Evolutionary conservation across 2,888 invertebrate species (phyloP), one percentile per base, ranked within the genome.

Genomic region (Caenorhabditis imperialis): DNA sequence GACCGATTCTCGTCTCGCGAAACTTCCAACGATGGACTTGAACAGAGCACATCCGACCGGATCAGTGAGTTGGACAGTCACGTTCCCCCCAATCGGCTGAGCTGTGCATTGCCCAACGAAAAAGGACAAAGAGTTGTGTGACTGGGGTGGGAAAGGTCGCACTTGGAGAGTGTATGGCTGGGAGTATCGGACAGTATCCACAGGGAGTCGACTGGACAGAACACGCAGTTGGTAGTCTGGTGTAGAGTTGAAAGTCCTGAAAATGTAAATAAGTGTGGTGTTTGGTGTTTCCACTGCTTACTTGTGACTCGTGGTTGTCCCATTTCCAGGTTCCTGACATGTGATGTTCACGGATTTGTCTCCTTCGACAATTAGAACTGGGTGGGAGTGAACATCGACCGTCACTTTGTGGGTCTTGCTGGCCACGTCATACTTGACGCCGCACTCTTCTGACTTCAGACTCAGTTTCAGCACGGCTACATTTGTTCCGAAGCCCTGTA

Each of bases 371-470:
- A 79, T 79, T 8, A 79, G 48, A 51, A 79, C 69, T 8, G 79
- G 79, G 69, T 79, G 79, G 1, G 75, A 75, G 22, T 75, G 77
- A 44, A 79, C 65, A 53, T 77, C 75, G 22, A 79, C 63, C 20
- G 63, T 53, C 6, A 75, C 53, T n/a, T 42, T 50, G 44, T 65
- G 53, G 12, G 54, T 71, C 47, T 50, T 67, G 23, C 37, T 50
- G 6, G 18, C 51, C 37, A 40, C 23, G 35, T 76, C 62, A 37
- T 72, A 76, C 22, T 58, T 37, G n/a, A 76, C 44, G 22, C 76
- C 76, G 25, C 77, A 77, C 23, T 77, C 77, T 0, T 57, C 45
- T 1, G 57, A 50, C n/a, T 67, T 72, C n/a, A 73, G 40, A 22
- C 50, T 42, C 22, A 79, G 40, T 22, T 69, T 71, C 14, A 79